These are phyloP conservation scores for Pseudonaja textilis DNA, from an alignment of 2,113 vertebrate species.

Conservation along the genomic window DNA sequence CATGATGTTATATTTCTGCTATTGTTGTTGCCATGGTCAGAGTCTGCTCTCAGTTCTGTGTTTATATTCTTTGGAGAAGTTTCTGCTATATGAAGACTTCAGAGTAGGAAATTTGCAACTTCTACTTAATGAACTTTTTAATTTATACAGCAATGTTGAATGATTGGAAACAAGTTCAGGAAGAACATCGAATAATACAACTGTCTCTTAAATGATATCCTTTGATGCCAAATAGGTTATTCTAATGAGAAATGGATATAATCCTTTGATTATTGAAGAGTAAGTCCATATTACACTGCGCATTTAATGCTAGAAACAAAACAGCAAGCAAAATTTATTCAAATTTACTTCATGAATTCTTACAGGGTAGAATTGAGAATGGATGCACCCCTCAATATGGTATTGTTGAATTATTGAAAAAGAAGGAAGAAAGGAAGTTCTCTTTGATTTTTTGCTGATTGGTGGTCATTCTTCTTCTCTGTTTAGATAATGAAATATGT, in stretches of 20 bases:
- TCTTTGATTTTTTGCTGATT: not conserved
- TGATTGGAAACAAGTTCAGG: no score
- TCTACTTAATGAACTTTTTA: no score
- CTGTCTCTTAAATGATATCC: not conserved
- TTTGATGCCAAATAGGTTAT: not conserved
- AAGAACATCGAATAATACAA: no score
- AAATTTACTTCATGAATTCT: not conserved
- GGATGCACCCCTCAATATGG: not conserved
- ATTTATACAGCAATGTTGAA: no score
- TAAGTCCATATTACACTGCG: not conserved
- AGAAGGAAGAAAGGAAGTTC: not conserved
- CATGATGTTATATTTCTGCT: no score
- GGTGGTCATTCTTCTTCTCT: not conserved
- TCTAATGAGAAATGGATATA: not conserved
- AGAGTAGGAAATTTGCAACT: no score
- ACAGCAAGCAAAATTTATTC: not conserved
- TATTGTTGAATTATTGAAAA: not conserved
- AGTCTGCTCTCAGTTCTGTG: no score
- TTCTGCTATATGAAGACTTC: no score
- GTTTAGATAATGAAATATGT: not conserved
- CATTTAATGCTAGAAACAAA: not conserved
- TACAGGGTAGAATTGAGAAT: not conserved
- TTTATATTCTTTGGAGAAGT: no score
- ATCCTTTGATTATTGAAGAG: not conserved
- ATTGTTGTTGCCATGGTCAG: no score